Percentiles rank a stretch among this genome's conserved stretches.
These are phyloP conservation scores for Opisthocomus hoazin DNA, from an alignment of 2,113 vertebrate species.

Conservation along the genomic window DNA sequence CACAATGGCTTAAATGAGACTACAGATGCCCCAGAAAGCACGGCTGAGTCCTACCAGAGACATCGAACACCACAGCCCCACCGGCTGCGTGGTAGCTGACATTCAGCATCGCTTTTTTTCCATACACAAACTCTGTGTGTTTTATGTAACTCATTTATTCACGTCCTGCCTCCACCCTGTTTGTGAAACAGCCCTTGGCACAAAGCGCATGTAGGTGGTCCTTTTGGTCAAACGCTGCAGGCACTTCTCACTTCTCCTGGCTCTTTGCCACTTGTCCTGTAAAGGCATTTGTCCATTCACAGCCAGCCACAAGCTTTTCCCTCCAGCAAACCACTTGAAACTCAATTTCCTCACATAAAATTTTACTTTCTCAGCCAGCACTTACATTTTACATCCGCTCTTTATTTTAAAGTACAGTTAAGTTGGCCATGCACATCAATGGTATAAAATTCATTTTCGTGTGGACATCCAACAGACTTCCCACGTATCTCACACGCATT, in stretches of 20 bases:
- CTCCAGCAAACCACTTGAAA: not conserved
- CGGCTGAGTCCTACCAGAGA: not conserved
- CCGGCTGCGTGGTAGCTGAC: not conserved
- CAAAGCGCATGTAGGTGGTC: fast-evolving
- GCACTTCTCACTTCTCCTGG: not conserved
- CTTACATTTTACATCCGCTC: not conserved
- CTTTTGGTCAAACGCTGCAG: not conserved
- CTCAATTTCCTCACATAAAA: not conserved
- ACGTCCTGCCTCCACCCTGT: not conserved
- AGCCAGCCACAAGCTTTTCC: not conserved
- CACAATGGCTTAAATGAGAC: not conserved
- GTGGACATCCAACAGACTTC: not conserved
- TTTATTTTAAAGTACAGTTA: not conserved
- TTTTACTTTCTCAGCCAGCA: not conserved
- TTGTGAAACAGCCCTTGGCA: not conserved
- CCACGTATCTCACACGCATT: fast-evolving
- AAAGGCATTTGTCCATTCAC: not conserved
- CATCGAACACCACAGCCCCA: not conserved
- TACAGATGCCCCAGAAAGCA: not conserved
- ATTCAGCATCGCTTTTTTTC: not conserved
- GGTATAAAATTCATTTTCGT: not conserved
- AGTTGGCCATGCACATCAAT: not conserved
- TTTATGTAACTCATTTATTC: not conserved
- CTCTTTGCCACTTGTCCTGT: not conserved
- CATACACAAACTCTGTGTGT: not conserved